Percentiles rank a stretch among this genome's conserved stretches.
These are phyloP conservation scores for Labeo rohita DNA, from an alignment of 2,113 vertebrate species.

Conservation along the genomic window DNA sequence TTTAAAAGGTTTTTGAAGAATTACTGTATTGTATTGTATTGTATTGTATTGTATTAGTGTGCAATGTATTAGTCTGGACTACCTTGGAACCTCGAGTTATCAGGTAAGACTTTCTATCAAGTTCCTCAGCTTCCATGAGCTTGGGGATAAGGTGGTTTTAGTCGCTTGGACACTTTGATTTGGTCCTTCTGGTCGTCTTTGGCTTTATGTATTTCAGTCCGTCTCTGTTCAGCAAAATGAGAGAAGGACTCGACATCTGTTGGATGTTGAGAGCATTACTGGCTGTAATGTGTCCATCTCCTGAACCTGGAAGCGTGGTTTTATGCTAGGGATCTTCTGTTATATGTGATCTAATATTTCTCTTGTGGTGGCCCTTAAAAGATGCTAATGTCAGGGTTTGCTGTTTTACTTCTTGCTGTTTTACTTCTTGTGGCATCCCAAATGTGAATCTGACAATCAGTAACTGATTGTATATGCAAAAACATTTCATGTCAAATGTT, in stretches of 20 bases:
- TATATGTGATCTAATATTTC: not conserved
- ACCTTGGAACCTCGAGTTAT: conserved; percentile 63
- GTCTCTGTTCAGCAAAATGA: conserved; percentile 10
- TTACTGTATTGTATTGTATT: not conserved
- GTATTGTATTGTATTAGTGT: not conserved
- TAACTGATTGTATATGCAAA: not conserved
- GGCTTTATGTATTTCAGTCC: not conserved
- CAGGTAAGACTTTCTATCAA: conserved; percentile 68
- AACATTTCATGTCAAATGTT: not conserved
- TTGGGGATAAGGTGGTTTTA: conserved; percentile 58
- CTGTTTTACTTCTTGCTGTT: not conserved
- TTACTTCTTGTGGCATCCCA: not conserved
- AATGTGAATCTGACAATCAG: not conserved
- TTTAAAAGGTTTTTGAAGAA: not conserved
- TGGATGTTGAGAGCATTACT: conserved; percentile 61
- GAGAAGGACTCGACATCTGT: conserved; percentile 66
- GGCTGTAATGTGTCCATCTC: conserved; percentile 63
- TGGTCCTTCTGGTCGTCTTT: conserved; percentile 28
- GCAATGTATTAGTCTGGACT: conserved; percentile 2
- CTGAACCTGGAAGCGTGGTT: conserved; percentile 7
- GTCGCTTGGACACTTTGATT: conserved; percentile 58
- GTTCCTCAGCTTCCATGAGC: conserved; percentile 48
- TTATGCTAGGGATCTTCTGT: not conserved
- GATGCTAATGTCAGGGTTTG: not conserved
- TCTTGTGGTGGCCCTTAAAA: conserved; percentile 1